Conservation (phyloP, 1,140 invertebrate species). For the Bombus turneri region DNA sequence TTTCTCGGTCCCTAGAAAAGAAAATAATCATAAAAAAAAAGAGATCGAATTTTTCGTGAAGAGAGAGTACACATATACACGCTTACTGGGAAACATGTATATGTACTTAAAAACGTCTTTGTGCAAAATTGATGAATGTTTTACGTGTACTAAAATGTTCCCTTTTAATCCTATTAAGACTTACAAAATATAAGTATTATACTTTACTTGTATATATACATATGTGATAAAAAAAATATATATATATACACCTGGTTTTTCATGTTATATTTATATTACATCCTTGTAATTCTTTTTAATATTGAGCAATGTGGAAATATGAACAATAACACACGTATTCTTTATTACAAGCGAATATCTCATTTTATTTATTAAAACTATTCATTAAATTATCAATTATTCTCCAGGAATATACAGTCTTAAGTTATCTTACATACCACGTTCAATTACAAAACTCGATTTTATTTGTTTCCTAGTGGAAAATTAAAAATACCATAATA, state of each 20-base stretch:
- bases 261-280: slow-evolving; percentile 66
- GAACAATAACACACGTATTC: not conserved
- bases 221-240: slow-evolving; percentile 71
- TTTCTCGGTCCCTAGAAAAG: slow-evolving; percentile 50
- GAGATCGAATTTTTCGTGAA: slow-evolving; percentile 47
- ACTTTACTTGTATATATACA: slow-evolving; percentile 73
- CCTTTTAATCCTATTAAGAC: slow-evolving; percentile 73
- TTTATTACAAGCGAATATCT: slow-evolving; percentile 18
- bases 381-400: slow-evolving; percentile 14
- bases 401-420: slow-evolving; percentile 8
- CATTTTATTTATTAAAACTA: slow-evolving; percentile 35
- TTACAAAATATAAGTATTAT: slow-evolving; percentile 73
- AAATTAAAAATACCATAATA: not conserved
- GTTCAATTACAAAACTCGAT: not conserved
- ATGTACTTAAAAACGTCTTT: slow-evolving; percentile 69
- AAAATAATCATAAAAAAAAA: slow-evolving; percentile 34
- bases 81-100: slow-evolving; percentile 66
- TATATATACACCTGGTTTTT: slow-evolving; percentile 71
- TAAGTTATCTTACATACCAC: not conserved
- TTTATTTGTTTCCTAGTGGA: too few relatives aligned
- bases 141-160: slow-evolving; percentile 73
- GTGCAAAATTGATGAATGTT: slow-evolving; percentile 71
- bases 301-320: not conserved
- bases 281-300: slow-evolving; percentile 37
- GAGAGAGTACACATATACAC: slow-evolving; percentile 59